Evolutionary conservation across 1,140 invertebrate species (phyloP).

Genomic region (Dufourea novaeangliae): DNA sequence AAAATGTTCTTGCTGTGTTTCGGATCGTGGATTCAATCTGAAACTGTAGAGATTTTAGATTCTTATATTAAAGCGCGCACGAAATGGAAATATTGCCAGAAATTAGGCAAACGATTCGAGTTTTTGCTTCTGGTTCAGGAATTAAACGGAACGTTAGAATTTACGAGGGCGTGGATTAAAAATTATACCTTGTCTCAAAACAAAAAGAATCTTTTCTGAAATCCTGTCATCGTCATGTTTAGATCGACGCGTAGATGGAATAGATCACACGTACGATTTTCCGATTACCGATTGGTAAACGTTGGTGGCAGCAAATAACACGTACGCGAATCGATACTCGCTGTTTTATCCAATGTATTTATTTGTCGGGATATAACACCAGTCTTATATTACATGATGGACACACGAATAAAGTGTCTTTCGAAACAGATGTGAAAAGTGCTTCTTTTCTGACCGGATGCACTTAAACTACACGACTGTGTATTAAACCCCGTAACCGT

Average conservation of each 20-base stretch:
- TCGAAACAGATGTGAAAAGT: slow-evolving; percentile 2
- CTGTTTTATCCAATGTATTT: slow-evolving; percentile 27
- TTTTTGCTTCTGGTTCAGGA: no score
- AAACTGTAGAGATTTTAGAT: not conserved
- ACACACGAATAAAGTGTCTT: slow-evolving; percentile 19
- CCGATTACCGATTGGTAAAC: slow-evolving; percentile 47
- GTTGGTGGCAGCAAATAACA: slow-evolving; percentile 81
- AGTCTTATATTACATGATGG: slow-evolving; percentile 21
- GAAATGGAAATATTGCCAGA: not conserved
- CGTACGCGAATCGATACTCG: slow-evolving; percentile 58
- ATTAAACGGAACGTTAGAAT: not conserved
- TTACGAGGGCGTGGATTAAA: not conserved
- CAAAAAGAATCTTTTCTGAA: slow-evolving; percentile 12
- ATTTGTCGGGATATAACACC: not conserved
- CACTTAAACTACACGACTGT: slow-evolving; percentile 59
- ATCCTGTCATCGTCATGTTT: not conserved
- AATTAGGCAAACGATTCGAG: no score
- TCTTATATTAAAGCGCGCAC: not conserved
- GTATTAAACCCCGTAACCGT: slow-evolving; percentile 55
- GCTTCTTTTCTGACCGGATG: slow-evolving; percentile 46
- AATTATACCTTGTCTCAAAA: not conserved
- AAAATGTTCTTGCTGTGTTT: slow-evolving; percentile 9
- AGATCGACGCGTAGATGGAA: slow-evolving; percentile 25
- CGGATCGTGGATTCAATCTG: not conserved
- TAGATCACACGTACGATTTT: slow-evolving; percentile 31